These are phyloP conservation scores for Drosophila sucinea DNA, from an alignment of 1,140 invertebrate genomes.

Conservation along the genomic window DNA sequence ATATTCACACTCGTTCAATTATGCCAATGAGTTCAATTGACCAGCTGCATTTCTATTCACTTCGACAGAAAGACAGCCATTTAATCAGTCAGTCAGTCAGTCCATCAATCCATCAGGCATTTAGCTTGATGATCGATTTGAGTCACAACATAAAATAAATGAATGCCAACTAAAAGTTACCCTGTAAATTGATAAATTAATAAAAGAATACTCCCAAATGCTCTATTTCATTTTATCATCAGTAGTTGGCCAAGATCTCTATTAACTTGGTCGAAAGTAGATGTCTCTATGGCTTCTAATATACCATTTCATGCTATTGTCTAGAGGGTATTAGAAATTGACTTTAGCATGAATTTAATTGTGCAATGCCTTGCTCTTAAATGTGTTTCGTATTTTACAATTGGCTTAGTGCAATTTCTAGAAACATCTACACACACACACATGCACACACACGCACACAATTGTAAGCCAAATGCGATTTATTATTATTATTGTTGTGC, in stretches of 20 bases:
- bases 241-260: no score
- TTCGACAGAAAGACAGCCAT: no score
- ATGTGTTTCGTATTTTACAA: background rate
- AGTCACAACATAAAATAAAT: no score
- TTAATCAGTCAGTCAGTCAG: background rate
- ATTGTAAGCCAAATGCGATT: background rate
- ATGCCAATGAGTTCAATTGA: conserved; percentile 1
- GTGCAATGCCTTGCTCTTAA: background rate
- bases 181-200: no score
- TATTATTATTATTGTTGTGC: background rate
- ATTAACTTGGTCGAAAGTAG: no score
- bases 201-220: no score
- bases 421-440: background rate
- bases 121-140: background rate
- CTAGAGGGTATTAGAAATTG: no score
- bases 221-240: no score
- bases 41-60: background rate
- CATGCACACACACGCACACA: background rate
- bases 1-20: conserved; percentile 15
- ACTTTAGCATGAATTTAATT: background rate
- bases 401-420: background rate
- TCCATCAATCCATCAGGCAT: conserved; percentile 24
- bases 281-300: no score
- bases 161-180: background rate
- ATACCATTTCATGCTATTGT: no score